Percentiles rank a stretch among this genome's conserved stretches.
Conservation (phyloP, 2,797 vertebrate species). For the Sciurus vulgaris region DNA sequence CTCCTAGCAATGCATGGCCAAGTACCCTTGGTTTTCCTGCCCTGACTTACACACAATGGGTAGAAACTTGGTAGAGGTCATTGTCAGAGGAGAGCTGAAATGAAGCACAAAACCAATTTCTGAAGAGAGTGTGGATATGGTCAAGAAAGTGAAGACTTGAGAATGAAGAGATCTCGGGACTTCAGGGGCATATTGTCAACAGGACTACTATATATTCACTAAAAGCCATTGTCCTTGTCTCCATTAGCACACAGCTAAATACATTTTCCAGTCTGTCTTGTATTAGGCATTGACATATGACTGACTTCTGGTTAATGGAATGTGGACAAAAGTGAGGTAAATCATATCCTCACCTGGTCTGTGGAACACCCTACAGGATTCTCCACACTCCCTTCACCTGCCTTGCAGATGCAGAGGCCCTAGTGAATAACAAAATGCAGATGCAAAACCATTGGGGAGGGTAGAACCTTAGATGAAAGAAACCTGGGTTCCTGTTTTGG, state of each 20-base stretch:
- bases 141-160: neutral
- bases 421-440: no score
- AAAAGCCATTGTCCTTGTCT: constrained; percentile 4
- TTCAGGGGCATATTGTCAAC: neutral
- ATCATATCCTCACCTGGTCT: neutral
- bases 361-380: neutral
- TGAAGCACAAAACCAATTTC: neutral
- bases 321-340: neutral
- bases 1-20: neutral
- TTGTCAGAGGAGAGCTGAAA: neutral
- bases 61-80: neutral
- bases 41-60: neutral
- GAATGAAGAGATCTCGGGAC: constrained; percentile 8
- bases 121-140: neutral
- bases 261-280: constrained; percentile 1
- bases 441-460: neutral
- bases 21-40: neutral
- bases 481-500: neutral
- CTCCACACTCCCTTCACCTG: neutral
- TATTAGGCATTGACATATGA: neutral
- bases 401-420: neutral
- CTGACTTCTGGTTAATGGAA: neutral
- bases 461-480: neutral
- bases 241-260: neutral
- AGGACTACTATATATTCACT: neutral